phyloP scores from a whole-genome alignment of 2,797 vertebrate genomes.

The Pantherophis alleghaniensis region DNA sequence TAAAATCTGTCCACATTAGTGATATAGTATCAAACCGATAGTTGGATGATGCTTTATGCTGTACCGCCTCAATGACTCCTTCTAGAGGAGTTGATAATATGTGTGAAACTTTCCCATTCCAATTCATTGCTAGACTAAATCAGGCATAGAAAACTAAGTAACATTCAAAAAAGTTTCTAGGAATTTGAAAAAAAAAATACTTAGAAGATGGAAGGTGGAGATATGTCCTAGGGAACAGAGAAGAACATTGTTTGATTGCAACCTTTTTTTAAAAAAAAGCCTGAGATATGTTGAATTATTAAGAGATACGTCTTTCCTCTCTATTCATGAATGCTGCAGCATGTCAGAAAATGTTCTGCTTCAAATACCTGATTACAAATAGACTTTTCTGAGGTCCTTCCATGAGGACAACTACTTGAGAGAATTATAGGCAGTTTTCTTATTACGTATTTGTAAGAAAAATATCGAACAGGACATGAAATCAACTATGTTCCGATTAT shows the following conservation, averaged over 20 bases:
- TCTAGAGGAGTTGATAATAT: background rate
- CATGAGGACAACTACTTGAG: constrained; percentile 55
- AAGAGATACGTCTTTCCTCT: constrained; percentile 41
- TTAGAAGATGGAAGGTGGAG: background rate
- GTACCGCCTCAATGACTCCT: background rate
- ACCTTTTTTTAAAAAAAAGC: constrained; percentile 10
- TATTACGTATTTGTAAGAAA: constrained; percentile 61
- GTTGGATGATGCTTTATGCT: background rate
- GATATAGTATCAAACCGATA: background rate
- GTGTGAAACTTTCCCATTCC: background rate
- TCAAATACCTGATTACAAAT: constrained; percentile 58
- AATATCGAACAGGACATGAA: constrained; percentile 51
- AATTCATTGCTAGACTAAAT: background rate
- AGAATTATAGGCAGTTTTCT: constrained; percentile 55
- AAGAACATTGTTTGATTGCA: background rate
- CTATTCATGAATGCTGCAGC: constrained; percentile 42
- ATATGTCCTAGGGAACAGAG: background rate
- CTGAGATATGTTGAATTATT: constrained; percentile 55
- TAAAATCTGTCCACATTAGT: background rate
- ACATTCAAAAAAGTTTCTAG: background rate
- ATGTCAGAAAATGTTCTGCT: constrained; percentile 58
- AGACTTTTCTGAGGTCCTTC: constrained; percentile 59
- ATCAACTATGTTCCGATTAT: constrained; percentile 35
- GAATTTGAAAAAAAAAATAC: background rate
- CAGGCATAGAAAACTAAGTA: background rate